These are phyloP conservation scores for Pipistrellus pygmaeus DNA, from an alignment of 2,797 vertebrate genomes.

Conservation along the genomic window DNA sequence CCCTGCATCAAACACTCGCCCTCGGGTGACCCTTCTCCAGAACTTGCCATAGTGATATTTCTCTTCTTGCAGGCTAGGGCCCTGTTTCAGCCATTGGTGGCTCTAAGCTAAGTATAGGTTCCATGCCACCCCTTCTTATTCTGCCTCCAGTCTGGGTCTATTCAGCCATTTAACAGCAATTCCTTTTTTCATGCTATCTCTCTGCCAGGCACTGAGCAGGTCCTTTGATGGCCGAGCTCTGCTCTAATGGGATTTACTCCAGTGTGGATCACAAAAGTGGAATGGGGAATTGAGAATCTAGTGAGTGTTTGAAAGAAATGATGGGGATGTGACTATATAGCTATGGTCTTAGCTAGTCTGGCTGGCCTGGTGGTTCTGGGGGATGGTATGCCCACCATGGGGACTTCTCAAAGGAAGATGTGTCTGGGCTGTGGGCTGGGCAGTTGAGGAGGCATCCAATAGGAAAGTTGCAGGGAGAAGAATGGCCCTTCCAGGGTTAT, in stretches of 20 bases:
- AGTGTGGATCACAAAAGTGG: background rate
- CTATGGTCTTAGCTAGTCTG: background rate
- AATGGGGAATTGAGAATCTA: background rate
- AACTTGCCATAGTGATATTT: background rate
- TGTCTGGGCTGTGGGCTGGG: background rate
- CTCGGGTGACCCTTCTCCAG: background rate
- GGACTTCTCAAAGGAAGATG: background rate
- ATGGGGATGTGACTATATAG: background rate
- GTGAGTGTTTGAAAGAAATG: background rate
- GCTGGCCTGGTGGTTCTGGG: rapidly evolving
- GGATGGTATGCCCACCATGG: rapidly evolving
- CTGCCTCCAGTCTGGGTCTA: background rate
- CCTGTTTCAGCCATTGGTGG: background rate
- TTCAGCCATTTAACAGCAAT: background rate
- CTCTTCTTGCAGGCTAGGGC: background rate
- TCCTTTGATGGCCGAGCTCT: background rate
- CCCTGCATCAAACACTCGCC: rapidly evolving
- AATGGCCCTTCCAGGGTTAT: too few relatives aligned
- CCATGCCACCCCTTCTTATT: background rate
- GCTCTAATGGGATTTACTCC: background rate
- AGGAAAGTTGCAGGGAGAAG: background rate
- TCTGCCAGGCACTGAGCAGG: background rate
- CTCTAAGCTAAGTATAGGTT: background rate
- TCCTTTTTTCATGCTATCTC: background rate
- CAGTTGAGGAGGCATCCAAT: background rate